These are phyloP conservation scores for Harpagifer antarcticus DNA, from an alignment of 2,797 vertebrate species.

Conservation along the genomic window DNA sequence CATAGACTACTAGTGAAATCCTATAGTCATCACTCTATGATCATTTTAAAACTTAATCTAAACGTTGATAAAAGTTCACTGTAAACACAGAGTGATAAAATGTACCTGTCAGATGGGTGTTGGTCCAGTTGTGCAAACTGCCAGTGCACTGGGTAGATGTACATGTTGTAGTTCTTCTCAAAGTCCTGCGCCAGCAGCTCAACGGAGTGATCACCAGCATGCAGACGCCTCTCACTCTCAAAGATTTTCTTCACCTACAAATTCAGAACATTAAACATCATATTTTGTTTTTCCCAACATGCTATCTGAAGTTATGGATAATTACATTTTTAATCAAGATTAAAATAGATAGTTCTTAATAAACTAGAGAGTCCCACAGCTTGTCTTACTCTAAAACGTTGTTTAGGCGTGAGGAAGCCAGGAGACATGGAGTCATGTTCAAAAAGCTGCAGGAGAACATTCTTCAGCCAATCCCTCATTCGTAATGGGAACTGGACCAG, in stretches of 20 bases:
- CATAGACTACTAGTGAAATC: too few relatives aligned
- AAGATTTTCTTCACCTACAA: slow-evolving; percentile 93
- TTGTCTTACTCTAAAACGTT: slow-evolving; percentile 88
- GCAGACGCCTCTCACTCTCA: slow-evolving; percentile 89
- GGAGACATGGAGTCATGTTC: slow-evolving; percentile 84
- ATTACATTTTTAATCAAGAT: background rate
- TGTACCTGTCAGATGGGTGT: slow-evolving; percentile 91
- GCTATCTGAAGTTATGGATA: background rate
- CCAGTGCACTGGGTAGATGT: slow-evolving; percentile 97
- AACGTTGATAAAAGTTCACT: background rate
- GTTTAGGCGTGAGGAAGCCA: slow-evolving; percentile 91
- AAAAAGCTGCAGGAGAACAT: slow-evolving; percentile 94
- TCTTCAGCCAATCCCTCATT: slow-evolving; percentile 98
- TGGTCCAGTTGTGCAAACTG: slow-evolving; percentile 94
- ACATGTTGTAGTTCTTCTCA: slow-evolving; percentile 96
- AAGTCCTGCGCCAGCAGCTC: slow-evolving; percentile 92
- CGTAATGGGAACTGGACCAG: slow-evolving; percentile 92
- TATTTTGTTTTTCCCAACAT: background rate
- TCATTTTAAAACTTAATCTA: too few relatives aligned
- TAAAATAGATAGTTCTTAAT: background rate
- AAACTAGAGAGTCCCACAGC: background rate
- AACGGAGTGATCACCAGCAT: slow-evolving; percentile 86
- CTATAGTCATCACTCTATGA: too few relatives aligned
- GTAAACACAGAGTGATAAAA: background rate
- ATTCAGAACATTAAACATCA: background rate